phyloP scores from a whole-genome alignment of 1,140 invertebrate species.

The Steinernema khuongi region DNA sequence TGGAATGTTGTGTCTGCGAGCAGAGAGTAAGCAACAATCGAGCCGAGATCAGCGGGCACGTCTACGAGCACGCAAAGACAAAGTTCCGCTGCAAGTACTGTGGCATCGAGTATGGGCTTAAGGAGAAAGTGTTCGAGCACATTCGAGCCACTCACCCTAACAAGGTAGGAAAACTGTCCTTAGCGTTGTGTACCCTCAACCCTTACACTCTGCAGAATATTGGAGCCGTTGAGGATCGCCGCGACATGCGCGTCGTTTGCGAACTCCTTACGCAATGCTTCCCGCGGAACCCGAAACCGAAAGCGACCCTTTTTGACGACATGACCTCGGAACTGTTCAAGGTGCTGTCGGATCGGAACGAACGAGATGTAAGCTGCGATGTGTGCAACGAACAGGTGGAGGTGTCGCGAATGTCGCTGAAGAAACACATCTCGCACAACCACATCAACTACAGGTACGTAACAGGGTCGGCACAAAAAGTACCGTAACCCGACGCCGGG shows the following conservation, averaged over 20 bases:
- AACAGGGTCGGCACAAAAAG: neutral
- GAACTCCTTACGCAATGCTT: constrained; percentile 24
- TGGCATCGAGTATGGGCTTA: constrained; percentile 26
- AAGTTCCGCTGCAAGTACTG: constrained; percentile 27
- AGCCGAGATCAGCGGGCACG: constrained; percentile 26
- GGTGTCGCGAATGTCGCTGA: neutral
- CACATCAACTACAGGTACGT: constrained; percentile 2
- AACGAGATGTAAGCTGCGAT: neutral
- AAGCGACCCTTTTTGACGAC: neutral
- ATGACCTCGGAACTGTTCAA: neutral
- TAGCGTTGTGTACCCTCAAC: neutral
- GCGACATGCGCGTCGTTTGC: constrained; percentile 27
- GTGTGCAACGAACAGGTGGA: neutral
- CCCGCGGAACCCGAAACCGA: constrained; percentile 16
- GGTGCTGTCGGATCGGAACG: neutral
- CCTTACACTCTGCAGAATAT: neutral
- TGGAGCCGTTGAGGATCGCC: constrained; percentile 19
- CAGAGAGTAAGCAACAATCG: constrained; percentile 26
- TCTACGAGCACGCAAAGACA: constrained; percentile 27
- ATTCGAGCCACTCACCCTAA: constrained; percentile 30
- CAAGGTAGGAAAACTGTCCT: constrained; percentile 14
- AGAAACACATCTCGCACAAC: constrained; percentile 1
- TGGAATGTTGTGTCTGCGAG: constrained; percentile 27
- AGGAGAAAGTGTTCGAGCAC: constrained; percentile 28
- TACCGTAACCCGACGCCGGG: no score